Conservation (phyloP, 2,888 invertebrate species). For the Eustalomyia histrio region DNA sequence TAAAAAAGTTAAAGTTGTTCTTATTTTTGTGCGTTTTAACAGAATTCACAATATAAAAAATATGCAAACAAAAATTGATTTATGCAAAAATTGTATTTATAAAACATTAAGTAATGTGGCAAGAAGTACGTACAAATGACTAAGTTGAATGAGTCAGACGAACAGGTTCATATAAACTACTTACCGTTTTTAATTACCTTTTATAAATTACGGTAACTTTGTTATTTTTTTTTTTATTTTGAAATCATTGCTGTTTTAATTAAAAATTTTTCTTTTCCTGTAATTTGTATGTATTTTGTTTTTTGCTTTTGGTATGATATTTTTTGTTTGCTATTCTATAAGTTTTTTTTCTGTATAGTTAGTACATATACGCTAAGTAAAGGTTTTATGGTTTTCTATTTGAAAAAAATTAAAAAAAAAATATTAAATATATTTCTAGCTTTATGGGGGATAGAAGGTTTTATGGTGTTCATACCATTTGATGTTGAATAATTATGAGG, state of each 20-base stretch:
- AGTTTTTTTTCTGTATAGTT: constrained; percentile 29
- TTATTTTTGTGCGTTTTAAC: no score
- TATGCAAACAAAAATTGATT: background rate
- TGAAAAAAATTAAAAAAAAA: background rate
- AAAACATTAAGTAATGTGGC: background rate
- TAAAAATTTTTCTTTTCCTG: constrained; percentile 50
- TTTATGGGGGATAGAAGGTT: background rate
- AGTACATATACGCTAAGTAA: constrained; percentile 19
- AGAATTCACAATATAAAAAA: background rate
- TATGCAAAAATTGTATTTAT: background rate
- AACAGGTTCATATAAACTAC: constrained; percentile 48
- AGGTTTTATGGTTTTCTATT: constrained; percentile 54
- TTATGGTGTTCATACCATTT: background rate
- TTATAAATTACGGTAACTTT: constrained; percentile 63
- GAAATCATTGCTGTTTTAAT: constrained; percentile 63
- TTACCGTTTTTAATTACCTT: constrained; percentile 63
- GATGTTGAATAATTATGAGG: background rate
- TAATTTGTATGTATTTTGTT: constrained; percentile 15
- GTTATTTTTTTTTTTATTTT: constrained; percentile 31
- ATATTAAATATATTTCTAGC: background rate
- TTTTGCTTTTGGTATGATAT: constrained; percentile 14
- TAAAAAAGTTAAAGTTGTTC: no score
- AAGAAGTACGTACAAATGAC: background rate
- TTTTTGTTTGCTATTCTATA: constrained; percentile 38
- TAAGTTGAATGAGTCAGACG: constrained; percentile 1